Evolutionary conservation across 2,888 invertebrate species (phyloP).

Genomic region (Ephialtes manifestator): DNA sequence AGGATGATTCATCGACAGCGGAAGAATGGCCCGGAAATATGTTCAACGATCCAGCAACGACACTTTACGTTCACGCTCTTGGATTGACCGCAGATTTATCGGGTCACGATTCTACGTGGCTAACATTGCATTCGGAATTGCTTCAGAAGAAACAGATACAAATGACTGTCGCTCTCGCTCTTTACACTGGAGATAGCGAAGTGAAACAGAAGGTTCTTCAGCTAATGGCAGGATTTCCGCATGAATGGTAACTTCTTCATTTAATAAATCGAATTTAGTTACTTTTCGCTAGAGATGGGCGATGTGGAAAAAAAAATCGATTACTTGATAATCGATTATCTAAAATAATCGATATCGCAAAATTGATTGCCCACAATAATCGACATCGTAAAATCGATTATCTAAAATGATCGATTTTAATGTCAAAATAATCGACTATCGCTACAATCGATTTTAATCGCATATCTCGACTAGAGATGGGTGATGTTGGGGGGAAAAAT

Average conservation of each 20-base stretch:
- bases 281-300: too few species aligned
- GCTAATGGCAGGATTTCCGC: constrained; percentile 84
- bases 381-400: too few species aligned
- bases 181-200: constrained; percentile 85
- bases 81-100: constrained; percentile 86
- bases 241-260: constrained; percentile 80
- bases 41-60: constrained; percentile 84
- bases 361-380: too few species aligned
- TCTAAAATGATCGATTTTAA: too few species aligned
- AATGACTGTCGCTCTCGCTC: constrained; percentile 86
- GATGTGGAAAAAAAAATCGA: too few species aligned
- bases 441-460: too few species aligned
- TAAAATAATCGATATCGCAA: too few species aligned
- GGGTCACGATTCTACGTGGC: constrained; percentile 85
- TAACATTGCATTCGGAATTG: constrained; percentile 85
- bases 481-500: too few species aligned
- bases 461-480: too few species aligned
- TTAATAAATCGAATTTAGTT: not conserved
- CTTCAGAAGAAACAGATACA: constrained; percentile 85
- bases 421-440: too few species aligned
- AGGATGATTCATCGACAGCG: constrained; percentile 69
- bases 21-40: constrained; percentile 79
- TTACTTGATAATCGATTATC: too few species aligned
- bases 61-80: constrained; percentile 86
- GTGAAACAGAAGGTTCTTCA: constrained; percentile 85